Evolutionary conservation across 1,140 invertebrate species (phyloP).

Genomic region (Elymnias hypermnestra): DNA sequence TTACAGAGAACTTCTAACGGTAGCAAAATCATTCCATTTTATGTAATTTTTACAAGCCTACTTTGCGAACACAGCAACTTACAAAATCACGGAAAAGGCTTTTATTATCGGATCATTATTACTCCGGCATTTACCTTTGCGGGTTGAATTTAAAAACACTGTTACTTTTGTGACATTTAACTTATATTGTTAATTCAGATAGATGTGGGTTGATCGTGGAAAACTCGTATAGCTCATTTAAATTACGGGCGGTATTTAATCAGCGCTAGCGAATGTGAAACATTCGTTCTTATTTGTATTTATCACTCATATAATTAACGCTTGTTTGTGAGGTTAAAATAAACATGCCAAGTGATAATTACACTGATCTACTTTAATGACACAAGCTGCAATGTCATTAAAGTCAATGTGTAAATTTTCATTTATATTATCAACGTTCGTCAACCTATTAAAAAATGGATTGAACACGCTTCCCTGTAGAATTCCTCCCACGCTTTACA

Average conservation of each 20-base stretch:
- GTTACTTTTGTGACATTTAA: neutral
- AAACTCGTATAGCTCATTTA: constrained; percentile 6
- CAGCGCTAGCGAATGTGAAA: constrained; percentile 13
- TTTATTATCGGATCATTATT: too few species aligned
- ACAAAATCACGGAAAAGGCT: too few species aligned
- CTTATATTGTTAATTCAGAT: constrained; percentile 1
- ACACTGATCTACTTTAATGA: constrained; percentile 20
- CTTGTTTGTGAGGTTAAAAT: constrained; percentile 22
- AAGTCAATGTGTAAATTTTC: constrained; percentile 2
- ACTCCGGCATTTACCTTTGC: too few species aligned
- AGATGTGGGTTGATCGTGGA: neutral
- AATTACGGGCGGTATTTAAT: constrained; percentile 2
- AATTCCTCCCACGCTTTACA: too few species aligned
- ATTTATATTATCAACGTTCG: too few species aligned
- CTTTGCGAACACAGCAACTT: too few species aligned
- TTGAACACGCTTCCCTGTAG: too few species aligned
- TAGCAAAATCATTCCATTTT: too few species aligned
- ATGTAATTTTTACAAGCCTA: too few species aligned
- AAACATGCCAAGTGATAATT: constrained; percentile 25
- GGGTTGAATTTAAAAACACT: neutral
- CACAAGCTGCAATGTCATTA: constrained; percentile 8
- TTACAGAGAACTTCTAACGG: too few species aligned
- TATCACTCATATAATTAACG: constrained; percentile 28
- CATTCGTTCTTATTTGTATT: constrained; percentile 27
- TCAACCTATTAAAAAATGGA: too few species aligned